Base-by-base conservation (phyloP, 2,888 invertebrate genomes). In the Odontothrips loti region DNA sequence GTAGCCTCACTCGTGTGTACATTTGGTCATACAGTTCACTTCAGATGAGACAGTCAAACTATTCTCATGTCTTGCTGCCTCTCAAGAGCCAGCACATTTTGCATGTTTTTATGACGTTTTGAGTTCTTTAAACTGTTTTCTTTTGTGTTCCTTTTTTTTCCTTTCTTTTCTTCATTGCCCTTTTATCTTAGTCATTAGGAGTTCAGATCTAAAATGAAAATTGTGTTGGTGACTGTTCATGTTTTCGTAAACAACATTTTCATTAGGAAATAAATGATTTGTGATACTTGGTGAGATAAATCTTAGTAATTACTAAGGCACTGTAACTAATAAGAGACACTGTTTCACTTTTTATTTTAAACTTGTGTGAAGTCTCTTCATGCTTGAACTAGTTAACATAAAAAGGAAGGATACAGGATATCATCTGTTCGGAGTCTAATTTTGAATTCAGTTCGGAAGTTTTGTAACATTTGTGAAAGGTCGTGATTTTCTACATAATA, bases 41-140 rank as follows among this genome's bases (percentile, higher is more conserved):
- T 47, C 10, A 12, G 68, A 75, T 27, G 27, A 27, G 27, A 75
- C 23, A 27, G 27, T 12, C 68, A 75, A 58, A 58, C 17, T 75
- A 75, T 12, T 75, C 27, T 75, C 27, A 75, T 75, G 9, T 12
- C 23, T 75, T 27, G 68, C 68, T 75, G 68, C 27, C 68, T 75
- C 68, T 12, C 17, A 20, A 12, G 23, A 75, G 68, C 68, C 68
- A 75, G 68, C 68, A 75, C 23, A 75, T 10, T 27, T 10, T 75
- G 68, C 68, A 75, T 75, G 68, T 23, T 51, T 48, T 78, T 23
- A 78, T 78, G n/a, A 79, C 51, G 58, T 81, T 79, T 81, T 81
- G 81, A 79, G 43, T 78, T 48, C 58, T 79, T 81, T 81, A 43
- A 68, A 75, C 48, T 81, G 34, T 81, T 63, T 81, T 47, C n/a